Base-by-base conservation (phyloP, 2,797 vertebrate species). In the Syngnathus rostellatus region DNA sequence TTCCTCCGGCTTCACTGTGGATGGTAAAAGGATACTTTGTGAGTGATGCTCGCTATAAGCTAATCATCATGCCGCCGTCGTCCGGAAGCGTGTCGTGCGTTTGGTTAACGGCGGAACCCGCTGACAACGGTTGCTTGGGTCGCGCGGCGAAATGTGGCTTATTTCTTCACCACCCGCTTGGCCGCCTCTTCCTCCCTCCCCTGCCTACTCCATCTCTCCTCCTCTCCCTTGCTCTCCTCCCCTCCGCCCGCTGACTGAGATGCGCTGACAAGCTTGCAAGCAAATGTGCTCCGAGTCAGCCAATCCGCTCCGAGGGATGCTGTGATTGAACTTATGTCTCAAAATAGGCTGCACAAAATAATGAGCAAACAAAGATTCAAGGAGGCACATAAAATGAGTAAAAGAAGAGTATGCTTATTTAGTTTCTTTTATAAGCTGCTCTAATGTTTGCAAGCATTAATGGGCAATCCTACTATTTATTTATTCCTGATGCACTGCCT, bases 201-300 rank as follows among this genome's bases (percentile, higher is more conserved):
- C 68, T 72, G 70, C 73, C 66, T 78, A 76, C 77, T 83, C 83
- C 62, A 75, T 78, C 76, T 69, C 67, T 78, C 82, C 45, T 59
- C 41, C 40, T 60, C 55, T 38, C 68, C 74, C 74, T 76, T 67
- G 77, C 68, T 78, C 82, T 77, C 81, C 80, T 83, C 81, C 80
- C 83, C 83, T 81, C 77, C 85, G 77, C 68, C 69, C 74, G 71
- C 81, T 82, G 81, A 79, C 81, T 72, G 68, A 83, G 76, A 82
- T 81, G 81, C 77, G 75, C 65, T 80, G 83, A 86, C 86, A 83
- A 78, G 72, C 82, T 31, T 75, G 86, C 85, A 85, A 81, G 74
- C 77, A 86, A 82, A 81, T 81, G 77, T 79, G 81, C 77, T 77
- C 83, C 77, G 67, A 68, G 60, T 65, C 78, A 78, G 73, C 85